phyloP scores from a whole-genome alignment of 37 sponge, comb jelly and placozoan genomes.

The Eunapius fragilis region DNA sequence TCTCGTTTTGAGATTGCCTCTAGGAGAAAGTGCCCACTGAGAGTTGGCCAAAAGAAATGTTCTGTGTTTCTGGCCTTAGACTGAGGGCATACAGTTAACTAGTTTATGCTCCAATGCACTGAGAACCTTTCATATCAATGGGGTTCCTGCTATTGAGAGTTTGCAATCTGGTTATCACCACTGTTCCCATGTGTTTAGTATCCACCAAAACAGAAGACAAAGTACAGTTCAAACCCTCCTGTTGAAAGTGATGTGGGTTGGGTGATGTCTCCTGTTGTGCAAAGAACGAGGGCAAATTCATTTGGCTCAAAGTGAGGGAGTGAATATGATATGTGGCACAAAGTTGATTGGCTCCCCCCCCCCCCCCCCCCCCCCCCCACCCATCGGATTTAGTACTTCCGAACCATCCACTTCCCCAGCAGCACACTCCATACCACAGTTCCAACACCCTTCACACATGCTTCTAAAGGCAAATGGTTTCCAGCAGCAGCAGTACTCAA shows the following conservation, averaged over 20 bases:
- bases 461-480: conserved; percentile 98
- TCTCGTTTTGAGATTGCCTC: conserved; percentile 24
- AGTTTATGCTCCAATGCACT: too few species aligned
- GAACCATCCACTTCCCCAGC: conserved; percentile 62
- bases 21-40: conserved; percentile 6
- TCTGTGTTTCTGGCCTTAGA: conserved; percentile 10
- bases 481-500: conserved; percentile 92
- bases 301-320: conserved; percentile 17
- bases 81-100: conserved; percentile 3
- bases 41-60: conserved; percentile 20
- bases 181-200: conserved; percentile 33
- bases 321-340: background rate
- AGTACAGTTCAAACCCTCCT: conserved; percentile 94
- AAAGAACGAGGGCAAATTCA: background rate
- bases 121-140: too few species aligned
- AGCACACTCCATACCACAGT: conserved; percentile 91
- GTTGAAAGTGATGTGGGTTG: conserved; percentile 96
- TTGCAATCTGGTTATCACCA: too few species aligned
- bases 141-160: too few species aligned
- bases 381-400: conserved; percentile 21
- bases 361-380: too few species aligned
- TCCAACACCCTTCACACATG: conserved; percentile 97
- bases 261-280: conserved; percentile 75
- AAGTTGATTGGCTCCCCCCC: background rate
- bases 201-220: conserved; percentile 90